Base-by-base conservation (phyloP, 2,113 vertebrate genomes). In the Petrocephalus zakoni region DNA sequence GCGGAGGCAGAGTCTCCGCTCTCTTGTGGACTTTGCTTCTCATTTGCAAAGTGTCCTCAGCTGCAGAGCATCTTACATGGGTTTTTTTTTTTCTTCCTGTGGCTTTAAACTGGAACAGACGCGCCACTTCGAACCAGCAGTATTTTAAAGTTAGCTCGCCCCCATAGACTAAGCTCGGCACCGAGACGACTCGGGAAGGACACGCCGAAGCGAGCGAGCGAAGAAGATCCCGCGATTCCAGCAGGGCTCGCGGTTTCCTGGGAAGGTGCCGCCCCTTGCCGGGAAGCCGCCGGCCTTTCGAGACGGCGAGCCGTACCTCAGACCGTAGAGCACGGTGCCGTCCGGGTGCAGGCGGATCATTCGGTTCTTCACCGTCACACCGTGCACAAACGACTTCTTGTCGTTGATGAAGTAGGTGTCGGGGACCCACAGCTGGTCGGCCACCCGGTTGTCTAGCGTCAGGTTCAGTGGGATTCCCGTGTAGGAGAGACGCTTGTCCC, bases 401-500 rank as follows among this genome's bases (percentile, higher is more conserved):
- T 97, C 96, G 90, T 97, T 97, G 91, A 94, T 95, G 91, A 97
- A 97, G 92, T 97, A 97, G 0, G 96, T 96, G 87, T 97, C 96
- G 0, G 96, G 96, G 88, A 88, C 88, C 88, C 88, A 88, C 72
- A 88, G 87, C 87, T 88, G 87, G 78, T 88, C 87, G 1, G 87
- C 87, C 42, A 88, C 87, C 34, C 87, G 52, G 87, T 88, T 88
- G 53, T 88, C 87, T 78, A 88, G 87, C 0, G 87, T 88, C 29
- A 88, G 87, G 42, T 88, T 88, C 53, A 88, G 55, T 0, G 87
- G 78, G 37, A 97, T 96, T 93, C 96, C 96, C 90, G 96, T 95
- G 89, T 97, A 97, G 68, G 96, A 97, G 19, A 97, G 94, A 37
- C 96, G 94, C 94, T 96, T 97, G 93, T 97, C 96, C 90, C 96